These are phyloP conservation scores for Penaeus indicus DNA, from an alignment of 1,140 invertebrate species.

Conservation along the genomic window DNA sequence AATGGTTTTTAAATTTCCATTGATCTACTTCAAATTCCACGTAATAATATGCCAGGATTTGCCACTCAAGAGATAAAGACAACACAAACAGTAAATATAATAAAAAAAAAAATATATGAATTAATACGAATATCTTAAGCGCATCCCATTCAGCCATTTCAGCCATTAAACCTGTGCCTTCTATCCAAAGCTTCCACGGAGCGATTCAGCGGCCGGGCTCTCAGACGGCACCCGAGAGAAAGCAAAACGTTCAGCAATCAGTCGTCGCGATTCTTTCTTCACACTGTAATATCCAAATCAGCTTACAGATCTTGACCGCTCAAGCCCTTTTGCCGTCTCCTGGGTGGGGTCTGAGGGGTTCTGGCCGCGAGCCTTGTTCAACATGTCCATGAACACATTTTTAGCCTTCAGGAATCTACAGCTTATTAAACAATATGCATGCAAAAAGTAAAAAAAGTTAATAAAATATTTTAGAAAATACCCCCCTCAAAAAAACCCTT, in stretches of 20 bases:
- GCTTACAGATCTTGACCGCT: conserved; percentile 48
- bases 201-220: conserved; percentile 44
- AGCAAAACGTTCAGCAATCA: conserved; percentile 40
- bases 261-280: conserved; percentile 46
- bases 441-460: no score
- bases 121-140: conserved; percentile 51
- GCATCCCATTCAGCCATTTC: conserved; percentile 50
- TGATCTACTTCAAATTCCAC: conserved; percentile 6
- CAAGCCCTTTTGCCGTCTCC: conserved; percentile 35
- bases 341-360: conserved; percentile 39
- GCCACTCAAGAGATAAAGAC: conserved; percentile 31
- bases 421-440: no score
- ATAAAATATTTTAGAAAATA: no score
- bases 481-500: no score
- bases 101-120: conserved; percentile 46
- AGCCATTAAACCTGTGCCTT: conserved; percentile 61
- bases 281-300: conserved; percentile 51
- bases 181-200: conserved; percentile 64
- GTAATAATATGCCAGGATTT: conserved; percentile 33
- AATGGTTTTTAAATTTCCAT: background rate
- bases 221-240: conserved; percentile 36
- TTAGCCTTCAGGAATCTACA: no score
- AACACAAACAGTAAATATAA: conserved; percentile 4
- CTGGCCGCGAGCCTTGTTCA: conserved; percentile 52
- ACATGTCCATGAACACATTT: conserved; percentile 8